Evolutionary conservation across 1,140 invertebrate species (phyloP).

Genomic region (Euglossa dilemma): DNA sequence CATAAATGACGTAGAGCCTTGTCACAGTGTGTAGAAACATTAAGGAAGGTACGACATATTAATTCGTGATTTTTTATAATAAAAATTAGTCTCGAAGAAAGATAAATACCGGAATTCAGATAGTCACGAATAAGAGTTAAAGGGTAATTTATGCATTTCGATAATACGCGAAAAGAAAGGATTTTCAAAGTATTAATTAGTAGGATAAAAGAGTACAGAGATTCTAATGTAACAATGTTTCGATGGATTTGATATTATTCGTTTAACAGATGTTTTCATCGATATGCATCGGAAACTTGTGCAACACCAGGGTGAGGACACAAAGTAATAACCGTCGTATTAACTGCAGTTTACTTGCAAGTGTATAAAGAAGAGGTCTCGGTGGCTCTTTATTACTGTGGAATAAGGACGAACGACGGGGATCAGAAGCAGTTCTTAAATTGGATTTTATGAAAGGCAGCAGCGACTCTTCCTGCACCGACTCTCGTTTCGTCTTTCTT

Average conservation of each 20-base stretch:
- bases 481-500: constrained; percentile 37
- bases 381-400: constrained; percentile 51
- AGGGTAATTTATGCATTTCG: neutral
- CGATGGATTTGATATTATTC: constrained; percentile 1
- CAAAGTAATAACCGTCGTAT: constrained; percentile 51
- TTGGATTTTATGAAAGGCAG: constrained; percentile 67
- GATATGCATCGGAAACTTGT: constrained; percentile 1
- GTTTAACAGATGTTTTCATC: neutral
- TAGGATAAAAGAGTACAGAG: neutral
- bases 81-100: neutral
- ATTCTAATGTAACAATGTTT: neutral
- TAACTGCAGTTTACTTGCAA: constrained; percentile 52
- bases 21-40: constrained; percentile 52
- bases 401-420: constrained; percentile 49
- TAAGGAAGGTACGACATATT: neutral
- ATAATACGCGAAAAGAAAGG: neutral
- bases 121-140: neutral
- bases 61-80: neutral
- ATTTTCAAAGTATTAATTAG: neutral
- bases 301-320: neutral
- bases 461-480: constrained; percentile 15
- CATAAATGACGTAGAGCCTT: constrained; percentile 80
- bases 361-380: constrained; percentile 47
- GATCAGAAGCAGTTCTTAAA: constrained; percentile 66
- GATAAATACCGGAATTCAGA: neutral